Evolutionary conservation across 2,888 invertebrate genomes (phyloP).

Genomic region (Heteromyza rotundicornis): DNA sequence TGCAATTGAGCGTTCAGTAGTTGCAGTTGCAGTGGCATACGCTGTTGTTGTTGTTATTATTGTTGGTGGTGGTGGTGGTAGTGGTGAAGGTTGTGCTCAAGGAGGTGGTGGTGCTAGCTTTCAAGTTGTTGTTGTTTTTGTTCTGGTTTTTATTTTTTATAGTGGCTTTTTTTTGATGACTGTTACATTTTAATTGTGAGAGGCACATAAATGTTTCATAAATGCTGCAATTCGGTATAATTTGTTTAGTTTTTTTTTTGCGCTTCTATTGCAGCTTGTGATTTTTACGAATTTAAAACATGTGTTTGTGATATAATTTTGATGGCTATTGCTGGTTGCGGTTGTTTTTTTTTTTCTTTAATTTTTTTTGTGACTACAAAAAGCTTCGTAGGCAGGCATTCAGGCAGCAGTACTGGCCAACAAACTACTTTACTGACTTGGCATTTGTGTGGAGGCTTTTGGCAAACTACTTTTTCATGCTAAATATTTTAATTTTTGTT

Average conservation of each 20-base stretch:
- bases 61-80: neutral
- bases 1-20: neutral
- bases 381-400: neutral
- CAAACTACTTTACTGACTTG: neutral
- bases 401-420: neutral
- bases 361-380: neutral
- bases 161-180: conserved; percentile 15
- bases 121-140: conserved; percentile 1
- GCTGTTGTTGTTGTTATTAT: conserved; percentile 10
- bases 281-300: too few species aligned
- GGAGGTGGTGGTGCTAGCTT: neutral
- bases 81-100: neutral
- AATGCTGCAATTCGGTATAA: conserved; percentile 29
- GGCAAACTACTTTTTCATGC: conserved; percentile 6
- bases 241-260: neutral
- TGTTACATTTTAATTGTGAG: conserved; percentile 25
- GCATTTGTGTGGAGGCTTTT: conserved; percentile 2
- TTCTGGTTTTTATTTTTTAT: conserved; percentile 11
- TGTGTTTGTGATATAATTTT: neutral
- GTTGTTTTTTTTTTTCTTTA: too few species aligned
- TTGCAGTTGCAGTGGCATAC: neutral
- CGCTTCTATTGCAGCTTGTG: neutral
- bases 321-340: neutral
- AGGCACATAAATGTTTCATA: conserved; percentile 34
- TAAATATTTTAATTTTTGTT: conserved; percentile 4